Conservation (phyloP, 2,113 vertebrate genomes). For the Eupsittula cactorum region DNA sequence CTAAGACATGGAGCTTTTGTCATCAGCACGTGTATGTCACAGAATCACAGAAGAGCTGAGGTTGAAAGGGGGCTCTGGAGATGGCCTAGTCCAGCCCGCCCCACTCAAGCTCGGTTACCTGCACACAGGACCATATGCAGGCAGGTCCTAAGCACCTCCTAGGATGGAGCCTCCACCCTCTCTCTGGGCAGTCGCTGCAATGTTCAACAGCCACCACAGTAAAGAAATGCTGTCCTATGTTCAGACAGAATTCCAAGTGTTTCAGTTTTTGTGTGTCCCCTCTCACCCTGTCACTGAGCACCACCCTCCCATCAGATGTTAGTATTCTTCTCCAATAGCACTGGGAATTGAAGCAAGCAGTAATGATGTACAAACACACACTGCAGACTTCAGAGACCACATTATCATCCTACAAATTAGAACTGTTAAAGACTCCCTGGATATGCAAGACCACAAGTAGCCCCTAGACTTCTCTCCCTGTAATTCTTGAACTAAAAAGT, state of each 20-base stretch:
- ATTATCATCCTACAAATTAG: neutral
- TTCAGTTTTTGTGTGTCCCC: neutral
- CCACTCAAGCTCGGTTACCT: neutral
- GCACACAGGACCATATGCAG: neutral
- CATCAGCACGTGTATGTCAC: neutral
- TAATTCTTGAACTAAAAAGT: neutral
- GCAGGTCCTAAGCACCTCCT: neutral
- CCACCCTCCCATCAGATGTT: neutral
- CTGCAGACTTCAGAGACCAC: neutral
- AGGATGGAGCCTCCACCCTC: neutral
- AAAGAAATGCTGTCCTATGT: neutral
- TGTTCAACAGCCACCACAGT: neutral
- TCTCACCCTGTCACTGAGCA: neutral
- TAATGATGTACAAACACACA: neutral
- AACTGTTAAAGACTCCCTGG: neutral
- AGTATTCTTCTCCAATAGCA: neutral
- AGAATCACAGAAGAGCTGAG: neutral
- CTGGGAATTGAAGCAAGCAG: neutral
- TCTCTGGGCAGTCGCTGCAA: neutral
- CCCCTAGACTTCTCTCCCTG: neutral
- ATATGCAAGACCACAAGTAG: neutral
- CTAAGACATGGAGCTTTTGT: neutral
- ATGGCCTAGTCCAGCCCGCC: accelerated
- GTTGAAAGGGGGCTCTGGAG: neutral
- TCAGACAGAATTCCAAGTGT: neutral